These are phyloP conservation scores for Acanthurus tractus DNA, from an alignment of 2,797 vertebrate genomes.

Conservation along the genomic window DNA sequence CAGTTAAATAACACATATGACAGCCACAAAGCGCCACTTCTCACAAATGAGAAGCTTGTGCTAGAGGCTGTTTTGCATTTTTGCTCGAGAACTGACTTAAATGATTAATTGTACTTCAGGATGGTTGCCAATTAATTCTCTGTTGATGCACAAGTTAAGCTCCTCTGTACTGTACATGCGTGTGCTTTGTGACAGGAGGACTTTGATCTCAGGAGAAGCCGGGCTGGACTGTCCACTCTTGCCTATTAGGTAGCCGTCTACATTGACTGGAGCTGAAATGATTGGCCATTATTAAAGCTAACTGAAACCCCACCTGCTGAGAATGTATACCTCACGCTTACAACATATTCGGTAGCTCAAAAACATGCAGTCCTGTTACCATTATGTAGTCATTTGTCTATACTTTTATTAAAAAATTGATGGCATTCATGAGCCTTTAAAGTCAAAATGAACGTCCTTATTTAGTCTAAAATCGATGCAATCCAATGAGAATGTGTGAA, in stretches of 20 bases:
- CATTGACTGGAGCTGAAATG: constrained; percentile 36
- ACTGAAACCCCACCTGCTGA: constrained; percentile 28
- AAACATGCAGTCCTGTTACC: not conserved
- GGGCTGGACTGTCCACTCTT: not conserved
- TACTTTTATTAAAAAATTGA: not conserved
- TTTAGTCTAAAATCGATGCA: constrained; percentile 13
- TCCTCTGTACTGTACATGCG: not conserved
- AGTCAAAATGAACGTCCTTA: not conserved
- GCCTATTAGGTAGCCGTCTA: constrained; percentile 35
- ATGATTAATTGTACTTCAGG: not conserved
- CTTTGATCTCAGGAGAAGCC: constrained; percentile 11
- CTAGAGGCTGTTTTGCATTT: not conserved
- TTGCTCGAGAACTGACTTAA: not conserved
- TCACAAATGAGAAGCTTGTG: not conserved
- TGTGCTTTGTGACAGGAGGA: not conserved
- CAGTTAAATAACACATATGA: not conserved
- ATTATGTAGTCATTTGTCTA: not conserved
- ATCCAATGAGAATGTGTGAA: constrained; percentile 17
- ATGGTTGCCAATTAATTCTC: constrained; percentile 10
- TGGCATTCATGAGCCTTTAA: not conserved
- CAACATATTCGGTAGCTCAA: not conserved
- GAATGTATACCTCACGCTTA: not conserved
- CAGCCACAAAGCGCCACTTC: not conserved
- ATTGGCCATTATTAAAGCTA: constrained; percentile 43
- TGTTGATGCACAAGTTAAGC: not conserved